A percentile compares a stretch with the other conserved stretches of the same genome.
Evolutionary conservation across 1,140 invertebrate species (phyloP).

Genomic region (Drosophila carrolli): DNA sequence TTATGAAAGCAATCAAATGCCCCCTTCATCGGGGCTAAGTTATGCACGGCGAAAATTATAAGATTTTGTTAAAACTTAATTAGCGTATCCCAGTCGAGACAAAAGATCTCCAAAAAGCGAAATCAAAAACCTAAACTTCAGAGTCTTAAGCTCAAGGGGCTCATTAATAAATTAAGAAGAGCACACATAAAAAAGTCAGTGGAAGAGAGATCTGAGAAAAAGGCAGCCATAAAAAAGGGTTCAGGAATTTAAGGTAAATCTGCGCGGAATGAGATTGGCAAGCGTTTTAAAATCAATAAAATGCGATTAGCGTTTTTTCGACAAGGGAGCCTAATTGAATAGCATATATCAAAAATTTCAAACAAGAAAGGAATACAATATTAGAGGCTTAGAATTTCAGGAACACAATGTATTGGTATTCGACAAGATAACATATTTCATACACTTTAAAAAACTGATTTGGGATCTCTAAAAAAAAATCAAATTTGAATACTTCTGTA

Average conservation of each 20-base stretch:
- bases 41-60: constrained; percentile 75
- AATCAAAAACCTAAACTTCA: constrained; percentile 22
- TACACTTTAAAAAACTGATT: neutral
- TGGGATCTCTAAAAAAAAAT: neutral
- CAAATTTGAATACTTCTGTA: no score
- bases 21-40: constrained; percentile 43
- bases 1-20: constrained; percentile 77
- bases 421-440: neutral
- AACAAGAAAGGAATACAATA: neutral
- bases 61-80: constrained; percentile 81
- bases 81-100: constrained; percentile 50
- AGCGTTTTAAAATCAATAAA: constrained; percentile 68
- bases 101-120: constrained; percentile 22
- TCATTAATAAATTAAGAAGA: constrained; percentile 76
- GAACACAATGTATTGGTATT: constrained; percentile 6
- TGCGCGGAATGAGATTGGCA: constrained; percentile 49
- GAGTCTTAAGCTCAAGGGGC: constrained; percentile 52
- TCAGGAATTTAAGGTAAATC: constrained; percentile 42
- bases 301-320: constrained; percentile 46
- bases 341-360: constrained; percentile 23
- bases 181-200: constrained; percentile 36
- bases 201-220: constrained; percentile 41
- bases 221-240: constrained; percentile 40
- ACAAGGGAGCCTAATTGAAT: constrained; percentile 52
- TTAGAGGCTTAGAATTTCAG: neutral